These are phyloP conservation scores for Abramis brama DNA, from an alignment of 2,113 vertebrate genomes.

Conservation along the genomic window DNA sequence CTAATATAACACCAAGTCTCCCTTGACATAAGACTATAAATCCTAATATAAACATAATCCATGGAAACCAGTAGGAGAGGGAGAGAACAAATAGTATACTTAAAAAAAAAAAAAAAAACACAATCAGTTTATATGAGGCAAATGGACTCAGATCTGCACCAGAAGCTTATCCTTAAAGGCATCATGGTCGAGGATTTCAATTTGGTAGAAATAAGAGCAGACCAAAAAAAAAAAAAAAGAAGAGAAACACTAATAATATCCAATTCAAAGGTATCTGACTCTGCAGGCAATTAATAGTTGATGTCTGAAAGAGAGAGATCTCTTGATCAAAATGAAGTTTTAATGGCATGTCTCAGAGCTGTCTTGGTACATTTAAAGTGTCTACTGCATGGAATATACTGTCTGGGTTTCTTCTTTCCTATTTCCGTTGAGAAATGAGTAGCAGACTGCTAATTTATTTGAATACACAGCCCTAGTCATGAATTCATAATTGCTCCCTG, in stretches of 20 bases:
- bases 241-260: conserved; percentile 27
- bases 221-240: not conserved
- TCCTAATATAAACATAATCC: conserved; percentile 1
- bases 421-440: conserved; percentile 32
- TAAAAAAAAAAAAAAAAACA: not conserved
- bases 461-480: conserved; percentile 39
- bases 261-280: conserved; percentile 42
- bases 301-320: conserved; percentile 44
- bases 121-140: not conserved
- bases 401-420: conserved; percentile 3
- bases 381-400: not conserved
- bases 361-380: conserved; percentile 10
- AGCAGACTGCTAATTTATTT: conserved; percentile 48
- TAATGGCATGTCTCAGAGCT: conserved; percentile 51
- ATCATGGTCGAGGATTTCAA: conserved; percentile 4
- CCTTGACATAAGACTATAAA: not conserved
- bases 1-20: not conserved
- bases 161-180: not conserved
- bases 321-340: conserved; percentile 57
- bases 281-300: conserved; percentile 46
- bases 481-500: conserved; percentile 45
- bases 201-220: conserved; percentile 33
- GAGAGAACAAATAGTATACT: not conserved
- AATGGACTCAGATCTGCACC: not conserved
- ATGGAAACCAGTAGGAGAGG: not conserved